Base-by-base conservation (phyloP, 2,113 vertebrate species). In the Syngnathus scovelli region DNA sequence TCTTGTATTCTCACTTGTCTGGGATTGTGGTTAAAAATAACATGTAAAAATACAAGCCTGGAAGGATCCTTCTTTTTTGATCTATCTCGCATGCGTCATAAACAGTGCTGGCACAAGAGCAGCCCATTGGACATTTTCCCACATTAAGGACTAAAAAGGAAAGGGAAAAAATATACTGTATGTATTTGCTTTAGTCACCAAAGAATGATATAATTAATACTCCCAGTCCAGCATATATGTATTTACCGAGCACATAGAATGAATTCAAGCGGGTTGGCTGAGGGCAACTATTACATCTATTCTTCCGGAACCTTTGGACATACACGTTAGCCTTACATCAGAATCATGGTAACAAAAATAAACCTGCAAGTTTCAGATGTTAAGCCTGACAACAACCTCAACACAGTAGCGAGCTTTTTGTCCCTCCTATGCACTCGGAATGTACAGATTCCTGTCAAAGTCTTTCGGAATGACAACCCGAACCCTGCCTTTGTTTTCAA, bases 81-180 rank as follows among this genome's bases (percentile, higher is more conserved):
- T 75, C 39, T 19, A 61, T 61, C 63, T 75, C 18, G 46, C 43
- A 67, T 86, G 85, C 86, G 83, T 89, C 88, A 88, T 13, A 64
- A 48, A 18, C 21, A 75, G 61, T 36, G 51, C 56, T 76, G 82
- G 67, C 68, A 72, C 38, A n/a, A 13, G 27, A 72, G 27, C 55
- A 54, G 33, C 11, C 18, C 49, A 37, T 27, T 66, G 13, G 18
- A 11, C 15, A 63, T 60, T 66, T 61, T 75, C 71, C 56, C 60
- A 23, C 11, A 61, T 59, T 44, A 81, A 58, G 15, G 52, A 67
- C 58, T 38, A 23, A 62, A 23, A 62, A 44, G 21, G n/a, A 44
- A 62, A 62, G 13, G 41, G 11, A 27, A 52, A 21, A 10, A 52
- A 48, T 11, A 18, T 46, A 8, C 46, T 18, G 18, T 33, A 48